A percentile compares a stretch with the other conserved stretches of the same genome.
phyloP scores from a whole-genome alignment of 1,140 invertebrate genomes.

The Drosophila bocki region DNA sequence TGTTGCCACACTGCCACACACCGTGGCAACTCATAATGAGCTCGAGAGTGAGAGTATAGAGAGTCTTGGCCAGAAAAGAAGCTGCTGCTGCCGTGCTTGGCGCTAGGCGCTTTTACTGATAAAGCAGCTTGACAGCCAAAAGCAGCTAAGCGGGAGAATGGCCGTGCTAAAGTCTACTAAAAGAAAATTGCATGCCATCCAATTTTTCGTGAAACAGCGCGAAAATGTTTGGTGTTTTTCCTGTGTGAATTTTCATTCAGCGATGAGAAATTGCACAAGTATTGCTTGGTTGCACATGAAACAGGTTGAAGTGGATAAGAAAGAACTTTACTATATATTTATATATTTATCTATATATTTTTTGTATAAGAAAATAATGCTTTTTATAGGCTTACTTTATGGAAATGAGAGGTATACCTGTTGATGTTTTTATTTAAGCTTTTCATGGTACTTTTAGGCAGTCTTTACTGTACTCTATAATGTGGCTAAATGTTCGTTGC shows the following conservation, averaged over 20 bases:
- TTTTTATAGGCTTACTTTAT: background rate
- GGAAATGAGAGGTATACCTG: background rate
- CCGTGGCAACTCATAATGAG: conserved; percentile 41
- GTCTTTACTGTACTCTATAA: background rate
- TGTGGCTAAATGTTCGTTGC: conserved; percentile 26
- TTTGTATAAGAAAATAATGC: background rate
- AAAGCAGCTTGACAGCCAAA: conserved; percentile 46
- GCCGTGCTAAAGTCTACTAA: conserved; percentile 38
- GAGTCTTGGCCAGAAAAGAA: conserved; percentile 43
- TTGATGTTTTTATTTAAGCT: too few relatives aligned
- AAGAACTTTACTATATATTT: background rate
- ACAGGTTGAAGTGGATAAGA: background rate
- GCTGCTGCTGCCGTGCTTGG: conserved; percentile 11
- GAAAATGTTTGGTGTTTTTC: conserved; percentile 36
- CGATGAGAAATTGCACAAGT: conserved; percentile 22
- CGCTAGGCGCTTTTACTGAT: conserved; percentile 14
- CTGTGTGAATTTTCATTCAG: conserved; percentile 32
- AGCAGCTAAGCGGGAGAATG: conserved; percentile 42
- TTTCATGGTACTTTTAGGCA: background rate
- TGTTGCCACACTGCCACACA: conserved; percentile 31
- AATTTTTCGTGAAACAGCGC: conserved; percentile 34
- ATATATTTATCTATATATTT: too few relatives aligned
- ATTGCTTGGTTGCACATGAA: conserved; percentile 19
- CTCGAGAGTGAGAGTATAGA: conserved; percentile 50
- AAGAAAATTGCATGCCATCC: conserved; percentile 67